phyloP scores from a whole-genome alignment of 2,888 invertebrate genomes.

The Phyllotreta striolata region DNA sequence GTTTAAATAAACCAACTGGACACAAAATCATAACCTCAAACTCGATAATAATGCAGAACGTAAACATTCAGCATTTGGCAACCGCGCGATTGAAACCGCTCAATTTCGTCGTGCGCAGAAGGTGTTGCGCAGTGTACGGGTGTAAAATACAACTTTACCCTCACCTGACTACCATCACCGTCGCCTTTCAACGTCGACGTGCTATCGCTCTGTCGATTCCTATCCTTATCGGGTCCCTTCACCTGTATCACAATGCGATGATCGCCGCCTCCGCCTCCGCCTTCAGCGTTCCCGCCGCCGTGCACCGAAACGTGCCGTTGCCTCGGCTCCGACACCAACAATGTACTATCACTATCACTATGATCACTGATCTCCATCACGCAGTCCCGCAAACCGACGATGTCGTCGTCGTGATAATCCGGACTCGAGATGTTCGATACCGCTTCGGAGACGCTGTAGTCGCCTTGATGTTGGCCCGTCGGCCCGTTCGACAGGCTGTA shows the following conservation, averaged over 20 bases:
- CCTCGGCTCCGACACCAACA: conserved; percentile 82
- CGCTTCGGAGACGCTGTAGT: conserved; percentile 84
- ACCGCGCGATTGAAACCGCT: no score
- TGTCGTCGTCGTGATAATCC: conserved; percentile 88
- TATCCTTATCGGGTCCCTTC: conserved; percentile 66
- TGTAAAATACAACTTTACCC: no score
- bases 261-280: conserved; percentile 70
- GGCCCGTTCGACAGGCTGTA: conserved; percentile 59
- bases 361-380: conserved; percentile 89
- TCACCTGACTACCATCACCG: conserved; percentile 42
- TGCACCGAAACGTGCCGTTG: conserved; percentile 50
- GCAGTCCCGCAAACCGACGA: conserved; percentile 81
- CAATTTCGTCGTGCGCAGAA: no score
- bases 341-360: conserved; percentile 88
- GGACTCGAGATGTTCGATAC: conserved; percentile 90
- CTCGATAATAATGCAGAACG: no score
- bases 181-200: conserved; percentile 39
- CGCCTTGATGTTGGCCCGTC: conserved; percentile 53
- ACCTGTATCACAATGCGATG: conserved; percentile 88
- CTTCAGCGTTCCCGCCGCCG: conserved; percentile 56
- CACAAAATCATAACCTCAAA: no score
- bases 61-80: no score
- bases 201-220: conserved; percentile 51
- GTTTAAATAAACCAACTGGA: no score
- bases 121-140: no score